Percentiles rank a stretch among this genome's conserved stretches.
phyloP scores from a whole-genome alignment of 2,888 invertebrate genomes.

The Aleiodes alternator region DNA sequence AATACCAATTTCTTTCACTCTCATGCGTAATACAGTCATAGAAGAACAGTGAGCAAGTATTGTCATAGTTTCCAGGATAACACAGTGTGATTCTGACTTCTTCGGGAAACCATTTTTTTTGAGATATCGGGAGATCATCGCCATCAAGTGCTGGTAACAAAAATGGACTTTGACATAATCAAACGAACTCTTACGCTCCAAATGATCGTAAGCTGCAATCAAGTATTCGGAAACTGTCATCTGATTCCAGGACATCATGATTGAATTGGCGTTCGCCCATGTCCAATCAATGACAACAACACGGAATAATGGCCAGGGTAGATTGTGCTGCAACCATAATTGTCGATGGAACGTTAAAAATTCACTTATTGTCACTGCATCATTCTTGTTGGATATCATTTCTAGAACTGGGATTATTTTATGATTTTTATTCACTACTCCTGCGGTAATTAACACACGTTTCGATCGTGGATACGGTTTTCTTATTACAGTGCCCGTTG shows the following conservation, averaged over 20 bases:
- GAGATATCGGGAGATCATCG: conserved; percentile 37
- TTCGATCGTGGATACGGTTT: conserved; percentile 30
- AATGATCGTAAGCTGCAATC: conserved; percentile 30
- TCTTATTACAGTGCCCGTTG: conserved; percentile 27
- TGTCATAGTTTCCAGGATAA: conserved; percentile 41
- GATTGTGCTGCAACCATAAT: conserved; percentile 7
- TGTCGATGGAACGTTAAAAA: conserved; percentile 4
- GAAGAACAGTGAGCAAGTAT: conserved; percentile 26
- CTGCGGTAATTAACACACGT: conserved; percentile 26
- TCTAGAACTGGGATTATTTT: conserved; percentile 34
- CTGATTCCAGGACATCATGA: too few relatives aligned
- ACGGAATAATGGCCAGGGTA: conserved; percentile 15
- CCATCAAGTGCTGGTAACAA: conserved; percentile 42
- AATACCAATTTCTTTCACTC: not conserved
- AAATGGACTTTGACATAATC: conserved; percentile 28
- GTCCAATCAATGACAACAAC: conserved; percentile 38
- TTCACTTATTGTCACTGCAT: not conserved
- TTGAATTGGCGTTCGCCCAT: conserved; percentile 35
- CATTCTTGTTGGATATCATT: conserved; percentile 30
- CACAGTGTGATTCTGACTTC: not conserved
- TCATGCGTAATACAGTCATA: not conserved
- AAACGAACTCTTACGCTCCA: conserved; percentile 11
- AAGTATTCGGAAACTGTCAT: conserved; percentile 18
- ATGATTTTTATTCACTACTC: conserved; percentile 23
- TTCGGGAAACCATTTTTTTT: conserved; percentile 18